phyloP scores from a whole-genome alignment of 2,113 vertebrate species.

The Scomber scombrus region DNA sequence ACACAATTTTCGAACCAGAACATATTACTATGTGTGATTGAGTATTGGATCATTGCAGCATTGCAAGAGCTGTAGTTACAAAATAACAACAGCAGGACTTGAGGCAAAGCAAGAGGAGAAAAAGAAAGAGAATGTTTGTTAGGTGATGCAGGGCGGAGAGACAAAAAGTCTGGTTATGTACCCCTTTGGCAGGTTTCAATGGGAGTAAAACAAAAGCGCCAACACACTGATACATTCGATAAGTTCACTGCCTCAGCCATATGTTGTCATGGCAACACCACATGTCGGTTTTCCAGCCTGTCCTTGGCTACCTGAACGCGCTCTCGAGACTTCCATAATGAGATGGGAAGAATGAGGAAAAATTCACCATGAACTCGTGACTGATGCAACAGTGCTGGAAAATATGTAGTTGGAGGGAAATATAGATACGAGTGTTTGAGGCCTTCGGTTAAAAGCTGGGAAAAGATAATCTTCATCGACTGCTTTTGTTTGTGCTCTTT shows the following conservation, averaged over 20 bases:
- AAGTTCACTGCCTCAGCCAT: conserved; percentile 17
- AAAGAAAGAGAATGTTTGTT: neutral
- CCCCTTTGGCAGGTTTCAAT: conserved; percentile 2
- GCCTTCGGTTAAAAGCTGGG: conserved; percentile 13
- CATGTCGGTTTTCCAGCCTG: neutral
- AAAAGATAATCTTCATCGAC: conserved; percentile 4
- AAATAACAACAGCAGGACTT: neutral
- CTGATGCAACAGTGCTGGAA: conserved; percentile 1
- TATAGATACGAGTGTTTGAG: neutral
- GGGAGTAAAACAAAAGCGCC: neutral
- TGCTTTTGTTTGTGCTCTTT: conserved; percentile 21
- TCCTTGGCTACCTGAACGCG: conserved; percentile 46
- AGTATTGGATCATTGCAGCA: neutral
- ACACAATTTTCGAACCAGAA: conserved; percentile 13
- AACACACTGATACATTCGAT: neutral
- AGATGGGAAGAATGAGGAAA: conserved; percentile 52
- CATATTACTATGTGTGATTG: neutral
- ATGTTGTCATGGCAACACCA: conserved; percentile 70
- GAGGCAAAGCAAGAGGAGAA: neutral
- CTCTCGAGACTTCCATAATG: conserved; percentile 5
- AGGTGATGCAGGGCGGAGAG: neutral
- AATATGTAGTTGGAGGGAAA: neutral
- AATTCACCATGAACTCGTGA: conserved; percentile 32
- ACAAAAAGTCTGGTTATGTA: neutral
- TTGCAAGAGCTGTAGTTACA: neutral